Base-by-base conservation (phyloP, 2,797 vertebrate genomes). In the Gorsachius magnificus region DNA sequence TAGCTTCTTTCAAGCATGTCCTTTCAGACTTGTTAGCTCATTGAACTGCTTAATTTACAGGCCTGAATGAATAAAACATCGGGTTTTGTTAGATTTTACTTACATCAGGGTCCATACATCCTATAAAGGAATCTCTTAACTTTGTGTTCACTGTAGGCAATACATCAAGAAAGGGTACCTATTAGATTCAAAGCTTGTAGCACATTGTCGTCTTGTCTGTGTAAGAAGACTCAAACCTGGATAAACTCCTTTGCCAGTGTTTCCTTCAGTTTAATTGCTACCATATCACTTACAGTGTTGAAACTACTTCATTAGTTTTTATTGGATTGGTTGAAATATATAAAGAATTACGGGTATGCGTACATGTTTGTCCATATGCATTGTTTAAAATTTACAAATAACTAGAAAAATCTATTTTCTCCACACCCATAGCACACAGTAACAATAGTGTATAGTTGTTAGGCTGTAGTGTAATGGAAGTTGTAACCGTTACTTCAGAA, bases 11-110 rank as follows among this genome's bases (percentile, higher is more conserved):
- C 65, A 78, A 53, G 38, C 51, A 25, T 46, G 70, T 91, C 96
- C 96, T 98, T 98, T 97, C 90, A 96, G 93, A 76, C 41, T 0
- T 0, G 4, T 70, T 95, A 72, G 41, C 69, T 90, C 66, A 51
- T 50, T 54, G 29, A 96, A 64, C 57, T 95, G 63, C 75, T 93
- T 92, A 58, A 88, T 96, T 94, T 96, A 70, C 51, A 94, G 72
- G n/a, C 75, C 80, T 87, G 71, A 72, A 89, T 94, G 72, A 96
- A 91, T 95, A 95, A 93, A 97, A 92, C 61, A 46, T 91, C 66
- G 56, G 21, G 24, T 87, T 94, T 68, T 90, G 5, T 57, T 97
- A 96, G 90, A 86, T 66, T 95, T 96, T 93, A 82, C 66, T 93
- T 95, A 69, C 18, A 70, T 36, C 31, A 71, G 66, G 35, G 45